phyloP scores from a whole-genome alignment of 2,797 vertebrate species.

The Ptychobarbus kaznakovi region DNA sequence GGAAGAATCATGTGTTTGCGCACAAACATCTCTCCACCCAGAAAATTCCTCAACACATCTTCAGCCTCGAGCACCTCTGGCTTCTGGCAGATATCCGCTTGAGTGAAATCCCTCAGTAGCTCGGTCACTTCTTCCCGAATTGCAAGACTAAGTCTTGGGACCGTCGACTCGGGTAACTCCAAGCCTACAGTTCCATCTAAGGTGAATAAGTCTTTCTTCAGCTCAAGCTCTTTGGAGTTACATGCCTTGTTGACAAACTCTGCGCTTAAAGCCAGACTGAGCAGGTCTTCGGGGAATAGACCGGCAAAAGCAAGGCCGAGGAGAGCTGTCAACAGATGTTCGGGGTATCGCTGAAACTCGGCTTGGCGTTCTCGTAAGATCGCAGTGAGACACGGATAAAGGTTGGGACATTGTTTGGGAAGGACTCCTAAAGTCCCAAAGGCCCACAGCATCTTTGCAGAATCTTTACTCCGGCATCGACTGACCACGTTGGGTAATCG shows the following conservation, averaged over 20 bases:
- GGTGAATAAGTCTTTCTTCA: slow-evolving; percentile 89
- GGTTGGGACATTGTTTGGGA: slow-evolving; percentile 78
- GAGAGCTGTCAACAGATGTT: slow-evolving; percentile 90
- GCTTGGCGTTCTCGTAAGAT: slow-evolving; percentile 75
- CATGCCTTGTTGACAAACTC: slow-evolving; percentile 78
- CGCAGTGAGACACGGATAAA: slow-evolving; percentile 83
- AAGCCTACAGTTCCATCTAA: slow-evolving; percentile 84
- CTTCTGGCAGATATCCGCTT: slow-evolving; percentile 80
- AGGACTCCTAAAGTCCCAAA: slow-evolving; percentile 87
- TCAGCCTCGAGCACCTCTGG: slow-evolving; percentile 84
- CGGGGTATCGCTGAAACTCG: slow-evolving; percentile 84
- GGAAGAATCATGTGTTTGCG: slow-evolving; percentile 91
- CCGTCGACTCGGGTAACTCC: slow-evolving; percentile 85
- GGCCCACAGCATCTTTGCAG: slow-evolving; percentile 92
- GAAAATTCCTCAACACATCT: slow-evolving; percentile 74
- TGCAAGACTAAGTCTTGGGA: slow-evolving; percentile 75
- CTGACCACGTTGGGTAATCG: slow-evolving; percentile 78
- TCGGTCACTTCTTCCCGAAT: slow-evolving; percentile 77
- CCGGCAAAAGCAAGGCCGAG: slow-evolving; percentile 88
- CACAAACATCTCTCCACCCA: slow-evolving; percentile 87
- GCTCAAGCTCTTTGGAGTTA: slow-evolving; percentile 76
- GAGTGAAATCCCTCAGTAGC: slow-evolving; percentile 77
- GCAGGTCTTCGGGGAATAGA: slow-evolving; percentile 86
- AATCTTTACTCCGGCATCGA: slow-evolving; percentile 90
- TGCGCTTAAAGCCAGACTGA: slow-evolving; percentile 83